These are phyloP conservation scores for Condylura cristata DNA, from an alignment of 2,113 vertebrate species.

Conservation along the genomic window DNA sequence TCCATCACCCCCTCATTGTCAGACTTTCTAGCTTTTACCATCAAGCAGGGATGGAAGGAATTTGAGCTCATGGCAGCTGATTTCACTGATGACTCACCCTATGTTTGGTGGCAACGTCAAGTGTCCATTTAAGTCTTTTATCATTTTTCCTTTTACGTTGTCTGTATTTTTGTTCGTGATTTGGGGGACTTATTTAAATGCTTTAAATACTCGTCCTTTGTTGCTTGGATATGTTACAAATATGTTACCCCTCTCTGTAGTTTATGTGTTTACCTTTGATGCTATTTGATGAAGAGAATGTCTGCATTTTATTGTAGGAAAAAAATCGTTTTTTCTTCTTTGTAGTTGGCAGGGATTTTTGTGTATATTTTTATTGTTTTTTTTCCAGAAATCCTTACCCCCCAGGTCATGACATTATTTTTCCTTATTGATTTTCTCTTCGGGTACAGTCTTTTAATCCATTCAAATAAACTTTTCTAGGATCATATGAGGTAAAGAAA, in stretches of 20 bases:
- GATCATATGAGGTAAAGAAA: background rate
- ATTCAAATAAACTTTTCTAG: background rate
- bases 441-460: background rate
- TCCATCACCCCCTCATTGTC: background rate
- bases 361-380: background rate
- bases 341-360: background rate
- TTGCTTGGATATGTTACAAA: background rate
- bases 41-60: background rate
- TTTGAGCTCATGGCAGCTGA: background rate
- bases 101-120: background rate
- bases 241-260: background rate
- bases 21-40: background rate
- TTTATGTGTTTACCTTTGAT: background rate
- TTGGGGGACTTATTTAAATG: background rate
- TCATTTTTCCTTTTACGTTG: background rate
- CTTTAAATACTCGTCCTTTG: background rate
- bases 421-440: slow-evolving; percentile 36
- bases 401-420: background rate
- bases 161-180: background rate
- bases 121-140: background rate
- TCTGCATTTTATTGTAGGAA: background rate
- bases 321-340: background rate
- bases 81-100: background rate
- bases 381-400: background rate
- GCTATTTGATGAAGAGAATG: background rate